A percentile compares a stretch with the other conserved stretches of the same genome.
phyloP scores from a whole-genome alignment of 2,113 vertebrate genomes.

The Etia nguti region DNA sequence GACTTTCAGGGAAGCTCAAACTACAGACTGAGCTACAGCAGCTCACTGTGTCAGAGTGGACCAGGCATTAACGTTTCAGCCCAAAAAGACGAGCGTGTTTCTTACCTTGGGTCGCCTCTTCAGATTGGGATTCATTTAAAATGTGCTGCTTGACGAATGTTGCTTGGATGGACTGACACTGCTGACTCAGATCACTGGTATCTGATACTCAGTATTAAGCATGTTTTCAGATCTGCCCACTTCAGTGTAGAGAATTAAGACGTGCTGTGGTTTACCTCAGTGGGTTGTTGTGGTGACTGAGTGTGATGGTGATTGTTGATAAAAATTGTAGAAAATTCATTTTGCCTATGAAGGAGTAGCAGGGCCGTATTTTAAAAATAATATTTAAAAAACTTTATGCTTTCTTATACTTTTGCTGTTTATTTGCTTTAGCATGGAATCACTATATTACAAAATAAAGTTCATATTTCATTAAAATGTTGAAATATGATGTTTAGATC shows the following conservation, averaged over 20 bases:
- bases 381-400: background rate
- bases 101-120: background rate
- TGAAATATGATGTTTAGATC: background rate
- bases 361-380: background rate
- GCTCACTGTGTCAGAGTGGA: background rate
- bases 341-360: too few species aligned
- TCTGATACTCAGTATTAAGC: too few species aligned
- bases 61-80: background rate
- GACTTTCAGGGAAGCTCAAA: background rate
- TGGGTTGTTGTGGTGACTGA: too few species aligned
- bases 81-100: background rate
- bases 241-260: too few species aligned
- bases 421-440: background rate
- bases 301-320: too few species aligned
- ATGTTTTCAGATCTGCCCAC: too few species aligned
- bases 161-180: background rate
- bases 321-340: too few species aligned
- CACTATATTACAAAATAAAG: background rate
- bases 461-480: background rate
- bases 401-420: background rate
- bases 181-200: too few species aligned
- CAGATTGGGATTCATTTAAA: background rate
- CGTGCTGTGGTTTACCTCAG: too few species aligned
- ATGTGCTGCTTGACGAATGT: background rate
- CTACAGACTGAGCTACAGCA: background rate